Base-by-base conservation (phyloP, 1,140 invertebrate genomes). In the Portunus trituberculatus region DNA sequence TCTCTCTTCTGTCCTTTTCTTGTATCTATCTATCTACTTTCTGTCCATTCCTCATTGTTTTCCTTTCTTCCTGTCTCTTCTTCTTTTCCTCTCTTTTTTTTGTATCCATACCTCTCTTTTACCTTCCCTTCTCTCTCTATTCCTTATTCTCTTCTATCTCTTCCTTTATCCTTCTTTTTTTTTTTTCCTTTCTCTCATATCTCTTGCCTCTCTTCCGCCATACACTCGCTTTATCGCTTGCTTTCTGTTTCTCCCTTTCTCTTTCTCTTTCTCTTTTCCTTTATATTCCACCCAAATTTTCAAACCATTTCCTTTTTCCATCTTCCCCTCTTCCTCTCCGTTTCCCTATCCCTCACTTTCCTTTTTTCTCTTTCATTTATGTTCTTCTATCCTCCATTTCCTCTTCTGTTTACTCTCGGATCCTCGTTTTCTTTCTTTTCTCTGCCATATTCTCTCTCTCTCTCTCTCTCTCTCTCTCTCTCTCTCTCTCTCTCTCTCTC, bases 391-490 rank as follows among this genome's bases (percentile, higher is more conserved):
- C 20, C 76, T 82, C 20, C 76, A 82, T 28, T 82, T 82, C 76
- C 7, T 28, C 28, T 25, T 25, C 76, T 25, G 7, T 20, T 82
- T 8, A 3, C 76, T 82, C 76, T 25, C 28, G 59, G 59, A 12
- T 14, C 7, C 28, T 28, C 76, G 1, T 7, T 28, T 3, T 82
- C 20, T 82, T 3, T 82, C 76, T 82, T 3, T 7, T 25, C 28
- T 28, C 76, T 82, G 2, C 8, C 76, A 3, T 8, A 3, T 8
- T 82, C 76, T 82, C 76, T 82, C 76, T 82, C 76, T 82, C 76
- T 82, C 76, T 82, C 76, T 82, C 76, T 82, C 76, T 82, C 76
- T 82, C 76, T 82, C 76, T 82, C 76, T 82, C 76, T 82, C 76
- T 82, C 76, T 82, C 76, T 82, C 76, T 82, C 76, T 82, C 76